These are phyloP conservation scores for Saimiri boliviensis DNA, from an alignment of 2,113 vertebrate genomes.

Conservation along the genomic window DNA sequence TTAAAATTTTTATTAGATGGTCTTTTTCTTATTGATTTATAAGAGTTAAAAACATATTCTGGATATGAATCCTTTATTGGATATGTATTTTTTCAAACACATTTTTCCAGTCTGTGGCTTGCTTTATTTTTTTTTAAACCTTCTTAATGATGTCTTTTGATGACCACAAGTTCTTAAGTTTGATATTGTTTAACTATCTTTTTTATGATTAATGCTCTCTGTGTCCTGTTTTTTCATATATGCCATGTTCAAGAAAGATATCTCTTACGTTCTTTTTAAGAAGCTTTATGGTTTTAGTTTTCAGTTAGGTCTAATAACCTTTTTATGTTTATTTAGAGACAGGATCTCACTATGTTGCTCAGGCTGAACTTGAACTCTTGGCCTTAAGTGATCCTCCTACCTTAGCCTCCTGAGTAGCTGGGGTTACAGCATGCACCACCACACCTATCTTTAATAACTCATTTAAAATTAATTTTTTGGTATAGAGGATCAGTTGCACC, in stretches of 20 bases:
- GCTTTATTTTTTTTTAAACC: neutral
- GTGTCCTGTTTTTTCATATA: neutral
- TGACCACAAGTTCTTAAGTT: neutral
- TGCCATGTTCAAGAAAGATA: neutral
- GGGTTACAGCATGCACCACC: neutral
- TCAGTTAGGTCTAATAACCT: neutral
- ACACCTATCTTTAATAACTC: neutral
- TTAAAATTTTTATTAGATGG: neutral
- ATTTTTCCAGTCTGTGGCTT: neutral
- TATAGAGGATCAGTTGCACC: neutral
- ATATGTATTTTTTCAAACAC: neutral
- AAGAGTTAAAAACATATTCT: neutral
- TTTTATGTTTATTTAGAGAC: neutral
- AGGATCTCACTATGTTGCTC: neutral
- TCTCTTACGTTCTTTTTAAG: neutral
- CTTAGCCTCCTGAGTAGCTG: neutral
- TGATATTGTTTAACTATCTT: neutral
- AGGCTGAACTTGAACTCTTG: neutral
- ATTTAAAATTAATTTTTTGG: neutral
- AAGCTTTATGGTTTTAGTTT: neutral
- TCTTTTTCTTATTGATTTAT: neutral
- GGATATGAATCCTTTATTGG: neutral
- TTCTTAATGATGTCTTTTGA: neutral
- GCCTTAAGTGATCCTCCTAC: neutral
- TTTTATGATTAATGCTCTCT: neutral